Conservation (phyloP, 2,888 invertebrate species). For the Philereme vetulata region DNA sequence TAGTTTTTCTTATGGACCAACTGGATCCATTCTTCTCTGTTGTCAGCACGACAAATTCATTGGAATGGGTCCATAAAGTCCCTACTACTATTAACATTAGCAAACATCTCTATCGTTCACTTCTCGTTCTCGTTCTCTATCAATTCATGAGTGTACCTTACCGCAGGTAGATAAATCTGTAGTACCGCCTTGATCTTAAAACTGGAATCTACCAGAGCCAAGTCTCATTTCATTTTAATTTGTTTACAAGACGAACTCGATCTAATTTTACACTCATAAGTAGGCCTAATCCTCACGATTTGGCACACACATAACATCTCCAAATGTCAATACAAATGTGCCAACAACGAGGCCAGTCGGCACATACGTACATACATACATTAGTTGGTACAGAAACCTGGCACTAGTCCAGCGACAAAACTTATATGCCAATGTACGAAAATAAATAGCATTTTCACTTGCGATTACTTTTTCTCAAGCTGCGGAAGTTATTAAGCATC, state of each 20-base stretch:
- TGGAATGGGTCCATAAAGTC: no score
- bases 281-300: constrained; percentile 42
- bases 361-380: constrained; percentile 18
- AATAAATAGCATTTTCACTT: constrained; percentile 37
- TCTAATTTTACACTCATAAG: constrained; percentile 28
- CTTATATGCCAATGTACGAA: constrained; percentile 35
- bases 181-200: constrained; percentile 18
- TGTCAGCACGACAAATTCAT: no score
- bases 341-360: constrained; percentile 43
- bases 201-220: constrained; percentile 21
- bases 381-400: constrained; percentile 27
- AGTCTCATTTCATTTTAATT: constrained; percentile 6
- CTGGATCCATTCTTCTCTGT: no score
- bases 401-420: constrained; percentile 43
- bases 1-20: no score
- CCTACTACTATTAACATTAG: no score
- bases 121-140: no score
- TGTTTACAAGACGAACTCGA: constrained; percentile 14
- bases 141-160: no score
- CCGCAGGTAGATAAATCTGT: constrained; percentile 1
- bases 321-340: constrained; percentile 48
- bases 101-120: no score
- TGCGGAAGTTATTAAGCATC: constrained; percentile 30
- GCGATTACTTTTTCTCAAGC: constrained; percentile 31
- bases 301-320: constrained; percentile 46